These are phyloP conservation scores for Drosophila guanche DNA, from an alignment of 1,140 invertebrate species.

Conservation along the genomic window DNA sequence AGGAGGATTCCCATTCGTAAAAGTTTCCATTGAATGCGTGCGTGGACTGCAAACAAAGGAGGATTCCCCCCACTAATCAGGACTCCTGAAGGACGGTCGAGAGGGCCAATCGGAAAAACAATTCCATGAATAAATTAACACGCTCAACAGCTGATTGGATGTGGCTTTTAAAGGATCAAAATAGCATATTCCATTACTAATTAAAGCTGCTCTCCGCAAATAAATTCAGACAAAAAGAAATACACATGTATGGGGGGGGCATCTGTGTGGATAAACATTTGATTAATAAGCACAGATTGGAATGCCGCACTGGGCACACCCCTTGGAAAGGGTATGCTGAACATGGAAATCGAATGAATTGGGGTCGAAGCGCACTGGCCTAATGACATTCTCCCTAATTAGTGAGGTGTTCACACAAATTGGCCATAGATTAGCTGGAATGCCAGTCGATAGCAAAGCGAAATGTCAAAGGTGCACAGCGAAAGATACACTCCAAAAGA, in stretches of 20 bases:
- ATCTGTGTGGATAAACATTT: neutral
- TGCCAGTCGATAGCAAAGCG: constrained; percentile 20
- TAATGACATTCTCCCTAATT: constrained; percentile 62
- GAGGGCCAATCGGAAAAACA: constrained; percentile 18
- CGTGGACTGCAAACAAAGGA: constrained; percentile 67
- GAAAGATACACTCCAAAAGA: too few relatives aligned
- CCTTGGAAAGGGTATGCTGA: constrained; percentile 5
- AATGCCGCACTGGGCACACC: neutral
- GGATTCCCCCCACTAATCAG: constrained; percentile 41
- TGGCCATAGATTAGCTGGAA: constrained; percentile 54
- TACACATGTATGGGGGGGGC: too few relatives aligned
- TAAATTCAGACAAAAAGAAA: too few relatives aligned
- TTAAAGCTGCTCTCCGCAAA: constrained; percentile 26
- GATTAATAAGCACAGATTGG: neutral
- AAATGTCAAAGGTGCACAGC: constrained; percentile 3
- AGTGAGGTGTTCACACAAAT: constrained; percentile 58
- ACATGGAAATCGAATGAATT: constrained; percentile 33
- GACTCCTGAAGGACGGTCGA: constrained; percentile 5
- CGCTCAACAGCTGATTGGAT: constrained; percentile 73
- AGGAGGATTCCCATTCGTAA: constrained; percentile 9
- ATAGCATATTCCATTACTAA: constrained; percentile 70
- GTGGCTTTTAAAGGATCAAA: constrained; percentile 51
- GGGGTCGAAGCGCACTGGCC: constrained; percentile 33
- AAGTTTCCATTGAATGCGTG: constrained; percentile 50
- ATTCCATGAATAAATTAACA: constrained; percentile 77